Percentiles rank a stretch among this genome's conserved stretches.
Evolutionary conservation across 2,113 vertebrate genomes (phyloP).

Genomic region (Atlantisia rogersi): DNA sequence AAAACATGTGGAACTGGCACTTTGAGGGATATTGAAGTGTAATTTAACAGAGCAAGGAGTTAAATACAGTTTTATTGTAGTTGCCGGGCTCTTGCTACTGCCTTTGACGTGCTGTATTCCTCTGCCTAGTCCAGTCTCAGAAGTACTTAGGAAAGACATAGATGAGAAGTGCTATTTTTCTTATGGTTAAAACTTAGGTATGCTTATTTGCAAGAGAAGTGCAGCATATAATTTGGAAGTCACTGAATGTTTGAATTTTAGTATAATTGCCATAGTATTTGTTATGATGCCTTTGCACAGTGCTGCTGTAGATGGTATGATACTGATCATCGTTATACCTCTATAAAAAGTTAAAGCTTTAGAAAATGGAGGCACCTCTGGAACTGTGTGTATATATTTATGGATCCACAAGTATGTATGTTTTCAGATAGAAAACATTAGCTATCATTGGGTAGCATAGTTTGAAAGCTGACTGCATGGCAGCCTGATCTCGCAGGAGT

Average conservation of each 20-base stretch:
- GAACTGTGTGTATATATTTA: not conserved
- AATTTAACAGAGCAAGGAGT: not conserved
- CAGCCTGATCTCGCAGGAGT: not conserved
- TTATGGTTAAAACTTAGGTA: not conserved
- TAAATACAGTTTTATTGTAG: not conserved
- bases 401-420: not conserved
- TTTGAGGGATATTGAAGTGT: not conserved
- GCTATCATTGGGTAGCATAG: not conserved
- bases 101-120: not conserved
- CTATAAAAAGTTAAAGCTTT: not conserved
- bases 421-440: not conserved
- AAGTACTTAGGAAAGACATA: not conserved
- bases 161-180: not conserved
- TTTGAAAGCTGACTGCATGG: not conserved
- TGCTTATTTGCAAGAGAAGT: not conserved
- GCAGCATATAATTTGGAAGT: not conserved
- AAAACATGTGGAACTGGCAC: not conserved
- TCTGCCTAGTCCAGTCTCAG: not conserved
- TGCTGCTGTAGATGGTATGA: not conserved
- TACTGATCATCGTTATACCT: not conserved
- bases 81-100: not conserved
- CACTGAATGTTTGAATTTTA: not conserved
- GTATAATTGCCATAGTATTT: not conserved
- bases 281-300: not conserved
- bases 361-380: not conserved